Base-by-base conservation (phyloP, 2,888 invertebrate species). In the Phyto melanocephala region DNA sequence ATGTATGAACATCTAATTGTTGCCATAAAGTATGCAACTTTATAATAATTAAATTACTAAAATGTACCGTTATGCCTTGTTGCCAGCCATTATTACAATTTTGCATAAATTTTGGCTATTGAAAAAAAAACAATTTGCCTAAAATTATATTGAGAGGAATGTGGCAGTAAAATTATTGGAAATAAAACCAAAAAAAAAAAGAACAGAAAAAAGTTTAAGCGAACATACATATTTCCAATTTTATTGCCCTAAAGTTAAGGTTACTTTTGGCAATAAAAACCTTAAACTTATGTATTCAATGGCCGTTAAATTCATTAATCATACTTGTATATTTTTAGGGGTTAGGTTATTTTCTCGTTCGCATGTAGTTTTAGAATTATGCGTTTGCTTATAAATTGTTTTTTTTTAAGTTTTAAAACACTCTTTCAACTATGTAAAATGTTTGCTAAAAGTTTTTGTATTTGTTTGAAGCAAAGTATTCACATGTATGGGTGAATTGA, bases 221-320 rank as follows among this genome's bases (percentile, higher is more conserved):
- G n/a, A 54, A 24, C 15, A 13, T 47, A 58, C 47, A 20, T 58
- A 47, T 37, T 75, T 17, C 20, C 37, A 67, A 67, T 56, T 58
- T 76, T 58, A 50, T 60, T 60, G 50, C 58, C 42, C 11, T 50
- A 60, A 40, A 68, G 15, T 47, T 56, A 22, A 11, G 17, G 35
- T 56, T 15, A 28, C 33, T 15, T 3, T 72, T 42, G 58, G 63
- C 54, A 52, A 60, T 28, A 78, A 79, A 82, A 15, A 52, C 28
- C 75, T 67, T 45, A 67, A 82, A 78, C 74, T 65, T 68, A 28
- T 62, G 4, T 28, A 67, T 71, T 75, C 78, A 71, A 75, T 79
- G 65, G 65, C 75, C 75, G 70, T 79, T 82, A 79, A 79, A 82
- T 82, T 82, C 81, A 82, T 82, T 82, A 82, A 82, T 82, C 81